Evolutionary conservation across 2,888 invertebrate species (phyloP).

Genomic region (Orthosia incerta): DNA sequence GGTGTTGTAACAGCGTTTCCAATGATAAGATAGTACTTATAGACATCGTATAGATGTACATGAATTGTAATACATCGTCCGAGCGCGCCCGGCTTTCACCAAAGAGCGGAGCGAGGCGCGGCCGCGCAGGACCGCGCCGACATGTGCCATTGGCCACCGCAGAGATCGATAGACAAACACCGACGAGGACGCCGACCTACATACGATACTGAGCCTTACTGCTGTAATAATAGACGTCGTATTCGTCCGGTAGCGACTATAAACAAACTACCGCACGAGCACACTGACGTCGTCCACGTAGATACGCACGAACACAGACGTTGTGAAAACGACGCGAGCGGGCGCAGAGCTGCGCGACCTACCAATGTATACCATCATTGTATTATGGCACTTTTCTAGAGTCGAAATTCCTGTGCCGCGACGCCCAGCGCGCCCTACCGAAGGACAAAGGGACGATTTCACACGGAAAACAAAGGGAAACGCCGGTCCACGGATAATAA

Average conservation of each 20-base stretch:
- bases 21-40: slow-evolving; percentile 83
- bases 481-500: slow-evolving; percentile 83
- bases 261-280: slow-evolving; percentile 91
- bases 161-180: slow-evolving; percentile 92
- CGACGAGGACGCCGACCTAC: slow-evolving; percentile 90
- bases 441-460: slow-evolving; percentile 89
- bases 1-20: slow-evolving; percentile 74
- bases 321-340: slow-evolving; percentile 87
- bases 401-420: slow-evolving; percentile 88
- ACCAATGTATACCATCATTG: slow-evolving; percentile 85
- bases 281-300: slow-evolving; percentile 86
- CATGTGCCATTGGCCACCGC: slow-evolving; percentile 92
- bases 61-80: slow-evolving; percentile 75
- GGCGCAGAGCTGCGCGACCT: slow-evolving; percentile 82
- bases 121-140: slow-evolving; percentile 90
- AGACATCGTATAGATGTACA: slow-evolving; percentile 75
- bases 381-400: slow-evolving; percentile 90
- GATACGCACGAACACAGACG: slow-evolving; percentile 83
- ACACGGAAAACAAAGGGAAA: slow-evolving; percentile 89
- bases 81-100: slow-evolving; percentile 88
- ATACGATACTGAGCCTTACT: slow-evolving; percentile 86
- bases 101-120: slow-evolving; percentile 80
- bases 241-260: slow-evolving; percentile 86
- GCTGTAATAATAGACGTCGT: slow-evolving; percentile 77
- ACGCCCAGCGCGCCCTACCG: slow-evolving; percentile 85